A percentile compares a stretch with the other conserved stretches of the same genome.
Conservation (phyloP, 1,140 invertebrate species). For the Pinna nobilis region DNA sequence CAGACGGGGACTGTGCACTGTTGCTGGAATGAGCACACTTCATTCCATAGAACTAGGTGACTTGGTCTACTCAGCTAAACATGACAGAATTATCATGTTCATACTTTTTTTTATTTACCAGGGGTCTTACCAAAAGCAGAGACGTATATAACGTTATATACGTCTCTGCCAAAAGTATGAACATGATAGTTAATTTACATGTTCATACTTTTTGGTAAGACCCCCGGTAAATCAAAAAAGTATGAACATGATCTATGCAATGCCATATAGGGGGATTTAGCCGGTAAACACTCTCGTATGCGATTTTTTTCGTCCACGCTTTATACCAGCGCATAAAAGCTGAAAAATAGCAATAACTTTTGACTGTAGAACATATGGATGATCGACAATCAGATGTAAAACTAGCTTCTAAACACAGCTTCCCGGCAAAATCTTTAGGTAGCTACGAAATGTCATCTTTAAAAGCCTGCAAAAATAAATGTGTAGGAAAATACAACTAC, state of each 20-base stretch:
- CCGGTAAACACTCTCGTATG: too few relatives aligned
- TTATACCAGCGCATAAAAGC: not conserved
- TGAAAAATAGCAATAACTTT: not conserved
- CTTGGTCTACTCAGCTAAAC: not conserved
- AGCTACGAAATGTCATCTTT: conserved; percentile 3
- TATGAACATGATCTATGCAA: too few relatives aligned
- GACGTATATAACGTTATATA: too few relatives aligned
- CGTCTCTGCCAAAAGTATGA: too few relatives aligned
- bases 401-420: not conserved
- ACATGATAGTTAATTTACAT: too few relatives aligned
- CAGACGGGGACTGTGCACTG: not conserved
- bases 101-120: too few relatives aligned
- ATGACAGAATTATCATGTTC: too few relatives aligned
- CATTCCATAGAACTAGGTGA: conserved; percentile 5
- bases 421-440: not conserved
- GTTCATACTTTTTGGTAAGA: too few relatives aligned
- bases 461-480: conserved; percentile 10
- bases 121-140: too few relatives aligned
- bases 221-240: too few relatives aligned
- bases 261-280: too few relatives aligned
- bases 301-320: too few relatives aligned
- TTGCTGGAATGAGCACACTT: conserved; percentile 6
- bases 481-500: not conserved
- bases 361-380: not conserved
- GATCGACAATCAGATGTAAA: not conserved